A percentile compares a stretch with the other conserved stretches of the same genome.
These are phyloP conservation scores for Silurus asotus DNA, from an alignment of 2,113 vertebrate genomes.

Conservation along the genomic window DNA sequence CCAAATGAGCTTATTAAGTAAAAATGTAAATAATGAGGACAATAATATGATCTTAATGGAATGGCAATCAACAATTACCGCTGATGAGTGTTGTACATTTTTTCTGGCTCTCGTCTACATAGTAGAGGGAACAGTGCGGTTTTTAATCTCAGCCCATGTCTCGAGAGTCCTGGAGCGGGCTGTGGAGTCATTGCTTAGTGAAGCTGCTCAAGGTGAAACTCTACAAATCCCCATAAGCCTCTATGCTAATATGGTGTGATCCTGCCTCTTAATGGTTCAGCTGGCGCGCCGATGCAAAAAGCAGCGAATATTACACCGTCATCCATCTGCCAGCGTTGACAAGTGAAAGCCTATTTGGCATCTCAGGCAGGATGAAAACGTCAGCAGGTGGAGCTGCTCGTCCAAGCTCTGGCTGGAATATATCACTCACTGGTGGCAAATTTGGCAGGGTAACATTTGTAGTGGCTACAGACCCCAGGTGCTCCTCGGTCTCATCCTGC, in stretches of 20 bases:
- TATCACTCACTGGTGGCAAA: conserved; percentile 28
- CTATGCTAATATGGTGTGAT: conserved; percentile 8
- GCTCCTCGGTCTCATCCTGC: conserved; percentile 39
- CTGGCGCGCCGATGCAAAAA: neutral
- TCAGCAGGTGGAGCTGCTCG: conserved; percentile 11
- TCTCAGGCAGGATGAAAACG: conserved; percentile 9
- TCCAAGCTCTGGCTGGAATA: neutral
- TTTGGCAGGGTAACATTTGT: conserved; percentile 42
- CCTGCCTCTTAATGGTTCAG: conserved; percentile 13
- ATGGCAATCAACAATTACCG: conserved; percentile 52
- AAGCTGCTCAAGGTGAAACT: conserved; percentile 20
- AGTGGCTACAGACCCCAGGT: conserved; percentile 41
- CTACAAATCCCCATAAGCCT: conserved; percentile 32
- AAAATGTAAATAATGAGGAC: conserved; percentile 54
- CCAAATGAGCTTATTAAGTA: conserved; percentile 43
- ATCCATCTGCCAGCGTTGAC: conserved; percentile 18
- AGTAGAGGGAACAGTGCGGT: neutral
- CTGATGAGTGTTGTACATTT: conserved; percentile 16
- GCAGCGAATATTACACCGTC: neutral
- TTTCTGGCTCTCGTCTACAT: conserved; percentile 16
- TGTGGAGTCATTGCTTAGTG: neutral
- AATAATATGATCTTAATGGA: conserved; percentile 61
- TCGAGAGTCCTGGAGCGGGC: neutral
- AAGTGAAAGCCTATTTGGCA: neutral
- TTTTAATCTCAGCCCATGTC: neutral